Evolutionary conservation across 2,797 vertebrate genomes (phyloP).

Genomic region (Dallia pectoralis): DNA sequence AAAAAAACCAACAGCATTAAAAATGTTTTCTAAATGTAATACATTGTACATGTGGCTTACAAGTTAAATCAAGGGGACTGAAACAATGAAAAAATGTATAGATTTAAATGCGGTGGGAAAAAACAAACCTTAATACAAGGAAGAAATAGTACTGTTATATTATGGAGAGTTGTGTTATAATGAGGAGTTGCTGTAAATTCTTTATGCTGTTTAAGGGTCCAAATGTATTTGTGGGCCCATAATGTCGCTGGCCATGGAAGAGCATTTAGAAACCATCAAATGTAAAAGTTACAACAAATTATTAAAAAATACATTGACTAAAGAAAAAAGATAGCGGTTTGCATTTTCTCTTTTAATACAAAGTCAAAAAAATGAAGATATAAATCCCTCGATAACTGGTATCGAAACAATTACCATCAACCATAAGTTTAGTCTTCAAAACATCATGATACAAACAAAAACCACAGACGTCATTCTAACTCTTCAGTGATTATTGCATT

Average conservation of each 20-base stretch:
- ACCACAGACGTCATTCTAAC: background rate
- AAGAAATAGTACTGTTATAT: background rate
- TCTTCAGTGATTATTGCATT: slow-evolving; percentile 1
- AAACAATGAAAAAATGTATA: slow-evolving; percentile 23
- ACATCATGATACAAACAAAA: background rate
- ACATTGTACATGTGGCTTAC: background rate
- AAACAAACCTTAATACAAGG: background rate
- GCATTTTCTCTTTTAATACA: background rate
- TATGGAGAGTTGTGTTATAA: background rate
- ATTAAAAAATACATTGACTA: background rate
- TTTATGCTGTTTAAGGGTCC: too few relatives aligned
- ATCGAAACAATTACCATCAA: background rate
- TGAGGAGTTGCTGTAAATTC: background rate
- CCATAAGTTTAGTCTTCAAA: background rate
- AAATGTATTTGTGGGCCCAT: background rate
- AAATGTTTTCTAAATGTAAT: background rate
- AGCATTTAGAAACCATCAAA: background rate
- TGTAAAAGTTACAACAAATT: background rate
- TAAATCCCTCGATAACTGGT: background rate
- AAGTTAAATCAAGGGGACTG: background rate
- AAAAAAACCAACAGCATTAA: background rate
- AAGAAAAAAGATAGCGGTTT: background rate
- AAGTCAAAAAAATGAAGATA: background rate
- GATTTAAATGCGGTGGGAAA: slow-evolving; percentile 20
- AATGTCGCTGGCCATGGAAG: background rate